Conservation (phyloP, 1,140 invertebrate genomes). For the Cryptotermes secundus region DNA sequence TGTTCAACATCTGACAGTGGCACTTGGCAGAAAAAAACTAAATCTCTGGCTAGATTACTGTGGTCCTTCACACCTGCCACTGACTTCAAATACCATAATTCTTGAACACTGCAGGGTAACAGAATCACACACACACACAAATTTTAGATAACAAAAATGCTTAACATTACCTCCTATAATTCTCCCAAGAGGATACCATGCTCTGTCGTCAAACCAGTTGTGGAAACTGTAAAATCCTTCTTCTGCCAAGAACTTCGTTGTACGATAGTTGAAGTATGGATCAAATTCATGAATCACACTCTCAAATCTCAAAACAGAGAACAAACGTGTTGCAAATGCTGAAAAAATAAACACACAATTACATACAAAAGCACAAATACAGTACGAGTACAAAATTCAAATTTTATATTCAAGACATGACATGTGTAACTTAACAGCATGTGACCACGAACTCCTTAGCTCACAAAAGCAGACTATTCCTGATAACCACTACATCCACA, state of each 20-base stretch:
- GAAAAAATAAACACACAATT: constrained; percentile 48
- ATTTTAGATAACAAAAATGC: background rate
- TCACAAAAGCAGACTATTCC: too few species aligned
- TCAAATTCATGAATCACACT: constrained; percentile 99
- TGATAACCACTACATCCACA: too few species aligned
- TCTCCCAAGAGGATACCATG: constrained; percentile 96
- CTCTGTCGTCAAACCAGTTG: constrained; percentile 99
- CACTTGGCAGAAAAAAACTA: too few species aligned
- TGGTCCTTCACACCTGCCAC: too few species aligned
- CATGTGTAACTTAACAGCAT: too few species aligned
- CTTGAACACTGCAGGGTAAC: too few species aligned
- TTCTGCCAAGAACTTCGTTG: constrained; percentile 90
- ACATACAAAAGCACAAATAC: constrained; percentile 21
- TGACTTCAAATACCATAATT: too few species aligned
- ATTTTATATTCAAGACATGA: background rate
- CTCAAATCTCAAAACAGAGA: constrained; percentile 96
- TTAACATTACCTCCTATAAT: constrained; percentile 84
- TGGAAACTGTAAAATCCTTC: constrained; percentile 98
- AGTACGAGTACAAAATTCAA: background rate
- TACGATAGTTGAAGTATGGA: constrained; percentile 98
- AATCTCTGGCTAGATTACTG: too few species aligned
- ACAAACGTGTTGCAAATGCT: constrained; percentile 94
- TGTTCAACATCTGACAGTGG: too few species aligned
- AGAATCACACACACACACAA: too few species aligned
- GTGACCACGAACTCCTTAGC: too few species aligned